A percentile compares a stretch with the other conserved stretches of the same genome.
These are phyloP conservation scores for Schrankia costaestrigalis DNA, from an alignment of 2,888 invertebrate genomes.

Conservation along the genomic window DNA sequence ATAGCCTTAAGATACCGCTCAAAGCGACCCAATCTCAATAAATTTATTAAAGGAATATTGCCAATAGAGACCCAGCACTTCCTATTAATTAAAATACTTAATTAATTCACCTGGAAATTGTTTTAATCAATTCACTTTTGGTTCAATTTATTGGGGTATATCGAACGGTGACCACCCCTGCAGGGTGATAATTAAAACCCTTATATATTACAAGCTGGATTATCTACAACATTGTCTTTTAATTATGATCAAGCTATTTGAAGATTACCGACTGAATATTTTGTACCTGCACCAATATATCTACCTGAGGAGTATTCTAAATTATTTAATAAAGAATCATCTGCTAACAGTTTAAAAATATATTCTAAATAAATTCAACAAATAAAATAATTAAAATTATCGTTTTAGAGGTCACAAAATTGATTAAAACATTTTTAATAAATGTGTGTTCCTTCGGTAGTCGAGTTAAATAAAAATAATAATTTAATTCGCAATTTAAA, in stretches of 20 bases:
- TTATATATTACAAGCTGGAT: constrained; percentile 32
- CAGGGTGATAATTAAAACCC: constrained; percentile 32
- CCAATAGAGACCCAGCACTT: constrained; percentile 77
- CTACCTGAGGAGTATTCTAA: too few relatives aligned
- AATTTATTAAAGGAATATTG: constrained; percentile 81
- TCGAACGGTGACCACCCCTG: constrained; percentile 46
- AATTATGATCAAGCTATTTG: constrained; percentile 25
- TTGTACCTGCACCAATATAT: not conserved
- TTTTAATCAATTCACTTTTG: constrained; percentile 76
- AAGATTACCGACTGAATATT: constrained; percentile 2
- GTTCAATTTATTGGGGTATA: constrained; percentile 77
- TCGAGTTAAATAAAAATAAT: too few relatives aligned
- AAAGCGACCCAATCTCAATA: constrained; percentile 76
- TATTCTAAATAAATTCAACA: too few relatives aligned
- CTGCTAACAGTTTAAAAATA: too few relatives aligned
- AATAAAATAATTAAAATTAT: too few relatives aligned
- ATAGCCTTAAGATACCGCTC: constrained; percentile 57
- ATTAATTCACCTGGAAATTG: constrained; percentile 80
- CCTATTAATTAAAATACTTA: constrained; percentile 81
- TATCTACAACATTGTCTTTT: constrained; percentile 27
- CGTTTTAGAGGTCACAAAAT: too few relatives aligned
- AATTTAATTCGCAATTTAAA: too few relatives aligned
- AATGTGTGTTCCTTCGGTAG: too few relatives aligned
- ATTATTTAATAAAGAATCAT: too few relatives aligned
- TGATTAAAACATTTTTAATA: too few relatives aligned